Conservation (phyloP, 1,140 invertebrate species). For the Ericerus pela region DNA sequence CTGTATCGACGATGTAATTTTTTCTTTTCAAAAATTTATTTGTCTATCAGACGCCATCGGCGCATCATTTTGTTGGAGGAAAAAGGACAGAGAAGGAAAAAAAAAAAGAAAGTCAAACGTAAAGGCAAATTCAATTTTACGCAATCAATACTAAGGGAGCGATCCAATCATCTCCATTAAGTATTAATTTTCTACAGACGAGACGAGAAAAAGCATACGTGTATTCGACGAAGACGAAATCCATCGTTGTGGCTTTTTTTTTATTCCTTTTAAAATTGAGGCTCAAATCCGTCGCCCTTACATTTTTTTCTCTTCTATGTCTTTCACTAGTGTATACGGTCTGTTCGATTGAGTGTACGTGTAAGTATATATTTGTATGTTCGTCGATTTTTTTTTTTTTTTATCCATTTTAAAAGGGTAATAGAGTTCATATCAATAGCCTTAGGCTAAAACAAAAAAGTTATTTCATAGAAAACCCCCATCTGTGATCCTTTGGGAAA, state of each 20-base stretch:
- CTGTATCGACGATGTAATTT: no score
- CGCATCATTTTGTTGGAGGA: neutral
- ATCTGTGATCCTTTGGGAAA: conserved; percentile 10
- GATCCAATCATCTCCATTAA: no score
- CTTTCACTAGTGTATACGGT: neutral
- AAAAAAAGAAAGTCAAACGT: no score
- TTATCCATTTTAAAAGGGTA: neutral
- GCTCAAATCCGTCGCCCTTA: neutral
- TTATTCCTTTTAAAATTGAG: neutral
- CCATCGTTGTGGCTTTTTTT: neutral
- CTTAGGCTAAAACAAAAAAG: conserved; percentile 9
- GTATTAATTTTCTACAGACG: no score
- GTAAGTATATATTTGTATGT: neutral
- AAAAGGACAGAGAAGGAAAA: neutral
- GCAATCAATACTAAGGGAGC: no score
- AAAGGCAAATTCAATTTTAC: no score
- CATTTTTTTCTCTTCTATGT: neutral
- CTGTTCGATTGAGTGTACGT: neutral
- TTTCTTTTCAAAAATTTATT: no score
- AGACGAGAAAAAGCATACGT: neutral
- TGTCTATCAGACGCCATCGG: neutral
- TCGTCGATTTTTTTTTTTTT: neutral
- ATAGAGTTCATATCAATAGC: neutral
- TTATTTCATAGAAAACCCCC: conserved; percentile 5
- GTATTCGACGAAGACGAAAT: neutral